Conservation (phyloP, 64 coral and sea anemone genomes). For the Porites australiensis region DNA sequence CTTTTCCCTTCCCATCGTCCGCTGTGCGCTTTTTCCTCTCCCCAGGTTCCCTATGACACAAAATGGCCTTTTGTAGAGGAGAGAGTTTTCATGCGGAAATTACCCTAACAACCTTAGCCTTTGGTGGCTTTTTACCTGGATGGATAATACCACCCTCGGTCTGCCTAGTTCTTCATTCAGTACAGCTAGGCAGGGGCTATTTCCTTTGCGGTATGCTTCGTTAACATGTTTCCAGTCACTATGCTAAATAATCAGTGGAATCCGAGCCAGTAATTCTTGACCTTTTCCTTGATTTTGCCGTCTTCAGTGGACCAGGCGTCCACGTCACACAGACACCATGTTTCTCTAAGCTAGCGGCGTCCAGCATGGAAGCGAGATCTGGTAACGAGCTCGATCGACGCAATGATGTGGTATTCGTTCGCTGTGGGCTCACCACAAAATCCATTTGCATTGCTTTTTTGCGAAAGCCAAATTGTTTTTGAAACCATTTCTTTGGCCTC, state of each 20-base stretch:
- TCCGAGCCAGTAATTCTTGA: not conserved
- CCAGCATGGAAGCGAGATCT: conserved; percentile 84
- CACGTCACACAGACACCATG: not conserved
- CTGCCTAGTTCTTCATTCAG: too few relatives aligned
- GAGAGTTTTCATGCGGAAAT: too few relatives aligned
- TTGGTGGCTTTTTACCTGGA: too few relatives aligned
- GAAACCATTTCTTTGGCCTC: conserved; percentile 82
- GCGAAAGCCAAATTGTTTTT: conserved; percentile 85
- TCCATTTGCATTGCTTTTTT: conserved; percentile 25
- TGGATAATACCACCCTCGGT: too few relatives aligned
- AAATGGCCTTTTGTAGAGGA: too few relatives aligned
- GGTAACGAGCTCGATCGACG: conserved; percentile 86
- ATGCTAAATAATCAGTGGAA: not conserved
- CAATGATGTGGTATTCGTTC: not conserved
- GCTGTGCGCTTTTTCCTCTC: too few relatives aligned
- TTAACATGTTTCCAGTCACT: too few relatives aligned
- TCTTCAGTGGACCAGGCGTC: not conserved
- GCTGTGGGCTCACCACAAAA: not conserved
- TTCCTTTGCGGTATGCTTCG: too few relatives aligned
- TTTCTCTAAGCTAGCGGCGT: conserved; percentile 66
- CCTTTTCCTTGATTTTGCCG: not conserved
- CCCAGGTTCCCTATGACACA: too few relatives aligned
- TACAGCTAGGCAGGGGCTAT: too few relatives aligned
- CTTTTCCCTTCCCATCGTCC: too few relatives aligned
- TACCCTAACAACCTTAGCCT: too few relatives aligned